phyloP scores from a whole-genome alignment of 2,797 vertebrate species.

The Hoplostethus atlanticus region DNA sequence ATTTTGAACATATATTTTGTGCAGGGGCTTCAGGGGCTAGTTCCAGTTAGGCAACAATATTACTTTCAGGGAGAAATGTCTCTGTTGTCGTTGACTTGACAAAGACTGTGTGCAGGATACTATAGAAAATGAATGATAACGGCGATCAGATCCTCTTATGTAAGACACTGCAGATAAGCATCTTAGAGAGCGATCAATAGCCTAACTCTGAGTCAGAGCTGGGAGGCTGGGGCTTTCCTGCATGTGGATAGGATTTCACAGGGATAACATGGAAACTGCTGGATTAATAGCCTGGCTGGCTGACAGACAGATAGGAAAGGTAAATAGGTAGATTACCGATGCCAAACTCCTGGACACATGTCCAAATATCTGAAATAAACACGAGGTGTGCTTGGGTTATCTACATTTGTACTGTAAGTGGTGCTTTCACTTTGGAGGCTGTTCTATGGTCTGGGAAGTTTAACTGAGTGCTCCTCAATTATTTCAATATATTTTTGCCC shows the following conservation, averaged over 20 bases:
- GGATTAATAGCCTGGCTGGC: slow-evolving; percentile 41
- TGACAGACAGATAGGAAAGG: not conserved
- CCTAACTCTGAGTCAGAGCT: slow-evolving; percentile 30
- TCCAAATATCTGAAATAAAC: not conserved
- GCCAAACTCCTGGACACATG: slow-evolving; percentile 2
- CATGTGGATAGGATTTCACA: slow-evolving; percentile 25
- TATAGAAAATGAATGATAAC: slow-evolving; percentile 38
- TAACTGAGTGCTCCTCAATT: not conserved
- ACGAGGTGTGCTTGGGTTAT: too few species aligned
- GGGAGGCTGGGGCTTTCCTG: slow-evolving; percentile 28
- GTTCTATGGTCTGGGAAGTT: not conserved
- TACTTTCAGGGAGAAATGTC: not conserved
- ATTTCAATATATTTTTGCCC: not conserved
- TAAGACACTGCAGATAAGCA: slow-evolving; percentile 56
- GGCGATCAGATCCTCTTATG: slow-evolving; percentile 32
- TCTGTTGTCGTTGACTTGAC: not conserved
- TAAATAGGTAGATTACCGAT: not conserved
- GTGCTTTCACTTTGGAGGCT: not conserved
- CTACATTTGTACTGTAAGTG: not conserved
- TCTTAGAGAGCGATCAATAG: slow-evolving; percentile 47
- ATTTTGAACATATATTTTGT: too few species aligned
- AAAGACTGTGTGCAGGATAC: slow-evolving; percentile 18
- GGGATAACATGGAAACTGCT: slow-evolving; percentile 42
- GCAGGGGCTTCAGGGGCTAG: too few species aligned
- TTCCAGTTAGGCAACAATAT: too few species aligned